A percentile compares a stretch with the other conserved stretches of the same genome.
Conservation (phyloP, 2,888 invertebrate genomes). For the Abrostola triplasia region DNA sequence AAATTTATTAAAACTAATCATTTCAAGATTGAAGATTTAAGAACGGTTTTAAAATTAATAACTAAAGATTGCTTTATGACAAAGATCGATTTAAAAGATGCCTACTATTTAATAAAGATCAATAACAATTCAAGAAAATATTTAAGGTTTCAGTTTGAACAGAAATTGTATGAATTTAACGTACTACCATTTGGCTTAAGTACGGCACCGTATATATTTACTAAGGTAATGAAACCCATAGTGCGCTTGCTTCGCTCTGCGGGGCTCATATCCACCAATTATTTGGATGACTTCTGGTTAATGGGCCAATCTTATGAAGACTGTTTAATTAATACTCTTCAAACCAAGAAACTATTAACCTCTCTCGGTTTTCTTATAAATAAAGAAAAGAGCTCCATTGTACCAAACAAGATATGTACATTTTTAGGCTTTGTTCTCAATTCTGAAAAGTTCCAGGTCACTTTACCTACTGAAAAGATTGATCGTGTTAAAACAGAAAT, state of each 20-base stretch:
- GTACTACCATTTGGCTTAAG: constrained; percentile 23
- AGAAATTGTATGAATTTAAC: constrained; percentile 23
- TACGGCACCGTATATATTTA: constrained; percentile 26
- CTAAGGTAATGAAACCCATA: constrained; percentile 25
- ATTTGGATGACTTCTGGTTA: constrained; percentile 17
- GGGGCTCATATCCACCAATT: constrained; percentile 9
- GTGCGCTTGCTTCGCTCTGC: neutral
- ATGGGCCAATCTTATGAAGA: neutral
- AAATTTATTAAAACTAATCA: constrained; percentile 2
- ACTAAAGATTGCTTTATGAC: constrained; percentile 4
- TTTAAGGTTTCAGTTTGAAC: constrained; percentile 15
- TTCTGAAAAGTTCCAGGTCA: neutral
- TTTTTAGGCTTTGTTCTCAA: constrained; percentile 10
- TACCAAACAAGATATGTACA: neutral
- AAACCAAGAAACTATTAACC: neutral
- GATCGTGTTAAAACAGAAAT: neutral
- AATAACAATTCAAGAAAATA: constrained; percentile 15
- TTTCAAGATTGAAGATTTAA: constrained; percentile 7
- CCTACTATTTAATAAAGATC: constrained; percentile 24
- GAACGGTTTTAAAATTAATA: constrained; percentile 1
- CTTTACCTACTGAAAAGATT: neutral
- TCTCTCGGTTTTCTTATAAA: constrained; percentile 17
- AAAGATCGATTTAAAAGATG: constrained; percentile 12
- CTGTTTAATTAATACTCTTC: constrained; percentile 1
- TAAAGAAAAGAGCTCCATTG: constrained; percentile 5